These are phyloP conservation scores for Nomada lathburiana DNA, from an alignment of 2,888 invertebrate genomes.

Conservation along the genomic window DNA sequence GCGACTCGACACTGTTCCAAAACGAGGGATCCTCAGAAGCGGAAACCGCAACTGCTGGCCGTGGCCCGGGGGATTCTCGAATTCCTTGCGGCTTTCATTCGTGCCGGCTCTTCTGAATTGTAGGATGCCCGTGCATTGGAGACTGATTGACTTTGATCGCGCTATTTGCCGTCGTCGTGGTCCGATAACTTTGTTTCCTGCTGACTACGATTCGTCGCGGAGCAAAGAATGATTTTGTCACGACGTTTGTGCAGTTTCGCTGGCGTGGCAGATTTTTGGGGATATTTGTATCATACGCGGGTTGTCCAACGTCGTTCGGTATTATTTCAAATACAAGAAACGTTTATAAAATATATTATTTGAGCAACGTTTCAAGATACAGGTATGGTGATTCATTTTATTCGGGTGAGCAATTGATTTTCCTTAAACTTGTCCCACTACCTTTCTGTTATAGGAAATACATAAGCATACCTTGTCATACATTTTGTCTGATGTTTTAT, in stretches of 20 bases:
- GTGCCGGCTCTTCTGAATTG: neutral
- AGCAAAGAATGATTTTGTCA: neutral
- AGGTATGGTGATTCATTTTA: no score
- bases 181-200: conserved; percentile 7
- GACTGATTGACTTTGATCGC: conserved; percentile 15
- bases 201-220: neutral
- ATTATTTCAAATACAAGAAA: no score
- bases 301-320: no score
- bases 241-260: neutral
- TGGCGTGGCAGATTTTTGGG: neutral
- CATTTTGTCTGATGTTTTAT: neutral
- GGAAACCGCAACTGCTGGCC: conserved; percentile 26
- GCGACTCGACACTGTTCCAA: conserved; percentile 26
- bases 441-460: no score
- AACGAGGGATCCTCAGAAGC: conserved; percentile 32
- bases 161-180: conserved; percentile 4
- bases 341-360: no score
- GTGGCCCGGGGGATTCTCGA: conserved; percentile 2
- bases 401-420: no score
- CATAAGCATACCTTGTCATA: no score
- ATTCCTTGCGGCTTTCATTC: conserved; percentile 22
- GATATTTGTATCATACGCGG: no score
- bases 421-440: no score
- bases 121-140: neutral
- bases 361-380: no score